These are phyloP conservation scores for Uria aalge DNA, from an alignment of 2,113 vertebrate species.

Conservation along the genomic window DNA sequence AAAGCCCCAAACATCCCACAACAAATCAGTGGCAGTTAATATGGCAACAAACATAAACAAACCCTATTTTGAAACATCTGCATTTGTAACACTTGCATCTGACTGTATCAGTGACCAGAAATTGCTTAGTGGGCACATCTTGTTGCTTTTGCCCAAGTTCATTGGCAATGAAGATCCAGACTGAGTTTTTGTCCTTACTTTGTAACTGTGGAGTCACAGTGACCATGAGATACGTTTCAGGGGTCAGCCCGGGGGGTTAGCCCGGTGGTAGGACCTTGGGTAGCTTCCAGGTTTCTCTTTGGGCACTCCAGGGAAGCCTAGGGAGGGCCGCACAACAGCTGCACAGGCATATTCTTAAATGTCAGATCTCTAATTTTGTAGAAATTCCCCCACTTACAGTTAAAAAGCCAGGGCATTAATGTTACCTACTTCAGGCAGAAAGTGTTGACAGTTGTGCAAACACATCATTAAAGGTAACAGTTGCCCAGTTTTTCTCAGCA, in stretches of 20 bases:
- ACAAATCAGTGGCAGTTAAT: neutral
- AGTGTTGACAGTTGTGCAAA: neutral
- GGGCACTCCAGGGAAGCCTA: neutral
- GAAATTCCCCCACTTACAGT: neutral
- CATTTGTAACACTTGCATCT: neutral
- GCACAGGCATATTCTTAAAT: neutral
- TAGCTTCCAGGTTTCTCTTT: neutral
- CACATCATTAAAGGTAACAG: neutral
- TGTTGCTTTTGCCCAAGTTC: neutral
- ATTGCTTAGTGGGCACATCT: neutral
- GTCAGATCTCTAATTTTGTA: neutral
- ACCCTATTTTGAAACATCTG: neutral
- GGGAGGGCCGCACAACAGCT: neutral
- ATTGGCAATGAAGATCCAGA: neutral
- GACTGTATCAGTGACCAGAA: neutral
- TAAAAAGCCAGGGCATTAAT: neutral
- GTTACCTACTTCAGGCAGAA: neutral
- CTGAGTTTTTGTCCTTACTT: neutral
- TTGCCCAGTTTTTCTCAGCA: neutral
- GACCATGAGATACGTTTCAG: neutral
- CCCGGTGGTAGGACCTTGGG: neutral
- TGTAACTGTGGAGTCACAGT: neutral
- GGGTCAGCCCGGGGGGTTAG: fast-evolving
- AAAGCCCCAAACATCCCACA: neutral
- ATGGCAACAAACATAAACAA: neutral